Percentiles rank a stretch among this genome's conserved stretches.
phyloP scores from a whole-genome alignment of 2,797 vertebrate species.

The Cynopterus sphinx region DNA sequence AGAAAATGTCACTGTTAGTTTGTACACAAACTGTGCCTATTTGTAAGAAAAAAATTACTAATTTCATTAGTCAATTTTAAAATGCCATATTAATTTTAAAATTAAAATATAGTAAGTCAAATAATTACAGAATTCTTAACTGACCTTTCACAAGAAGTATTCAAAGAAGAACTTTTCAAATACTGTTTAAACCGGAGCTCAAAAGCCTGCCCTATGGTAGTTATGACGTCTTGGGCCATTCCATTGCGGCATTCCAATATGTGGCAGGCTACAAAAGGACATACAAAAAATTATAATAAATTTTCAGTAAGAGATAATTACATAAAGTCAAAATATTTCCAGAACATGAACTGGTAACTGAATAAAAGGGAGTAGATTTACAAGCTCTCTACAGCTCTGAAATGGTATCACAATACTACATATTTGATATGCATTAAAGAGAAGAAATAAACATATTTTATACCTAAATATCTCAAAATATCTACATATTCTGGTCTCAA shows the following conservation, averaged over 20 bases:
- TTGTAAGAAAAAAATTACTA: not conserved
- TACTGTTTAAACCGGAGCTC: conserved; percentile 94
- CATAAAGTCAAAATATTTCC: not conserved
- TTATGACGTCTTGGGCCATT: conserved; percentile 92
- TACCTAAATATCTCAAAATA: not conserved
- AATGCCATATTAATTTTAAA: conserved; percentile 43
- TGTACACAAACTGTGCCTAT: not conserved
- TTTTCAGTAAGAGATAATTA: not conserved
- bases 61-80: conserved; percentile 38
- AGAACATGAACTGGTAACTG: not conserved
- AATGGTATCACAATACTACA: not conserved
- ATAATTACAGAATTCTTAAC: conserved; percentile 58
- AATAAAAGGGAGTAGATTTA: not conserved
- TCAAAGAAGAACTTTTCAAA: conserved; percentile 89
- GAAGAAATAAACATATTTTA: not conserved
- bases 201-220: conserved; percentile 94
- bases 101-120: not conserved
- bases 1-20: not conserved
- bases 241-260: conserved; percentile 93
- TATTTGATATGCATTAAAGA: not conserved
- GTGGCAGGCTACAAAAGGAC: conserved; percentile 90
- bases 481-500: not conserved
- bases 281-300: not conserved
- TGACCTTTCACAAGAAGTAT: conserved; percentile 89
- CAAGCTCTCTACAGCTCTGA: not conserved